Evolutionary conservation across 2,113 vertebrate genomes (phyloP), one percentile per base, ranked within the genome.

Genomic region (Parotia lawesii): DNA sequence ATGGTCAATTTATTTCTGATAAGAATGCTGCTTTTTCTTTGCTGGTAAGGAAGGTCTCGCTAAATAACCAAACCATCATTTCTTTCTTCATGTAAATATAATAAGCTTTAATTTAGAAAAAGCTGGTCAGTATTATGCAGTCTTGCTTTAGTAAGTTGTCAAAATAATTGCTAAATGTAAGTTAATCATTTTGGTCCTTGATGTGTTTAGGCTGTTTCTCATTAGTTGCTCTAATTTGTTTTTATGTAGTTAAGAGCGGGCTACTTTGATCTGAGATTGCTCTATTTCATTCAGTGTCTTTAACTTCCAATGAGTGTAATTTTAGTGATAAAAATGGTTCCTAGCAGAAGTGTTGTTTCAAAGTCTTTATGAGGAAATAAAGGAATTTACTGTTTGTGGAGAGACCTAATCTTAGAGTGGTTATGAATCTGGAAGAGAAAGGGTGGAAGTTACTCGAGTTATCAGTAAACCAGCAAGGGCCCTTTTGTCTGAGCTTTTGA

Each of bases 221-320:
- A 78, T 85, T 92, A 87, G 80, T 90, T 83, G 64, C 61, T 95
- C 79, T 92, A 75, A 90, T 93, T 93, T 94, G 78, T 47, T 92
- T 94, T 93, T 90, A 35, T 74, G 85, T 90, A 88, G 72, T 88
- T 93, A 80, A 81, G 78, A 90, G 85, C 20, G 1, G 28, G 28
- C 45, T 80, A 35, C 90, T 96, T 96, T 96, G 85, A 95, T 95
- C 94, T 94, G 75, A 87, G 89, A 86, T 93, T 94, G 53, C 65
- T 89, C 44, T 73, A 24, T 95, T 96, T 86, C 56, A 51, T 91
- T 91, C 62, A 38, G 12, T 74, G 81, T 93, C 92, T 96, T 85
- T 80, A 72, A 75, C 42, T 87, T 96, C 65, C 77, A 87, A 84
- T 90, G 83, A 87, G 65, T 81, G 57, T 67, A 58, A 75, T 81